Base-by-base conservation (phyloP, 2,113 vertebrate species). In the Heterocephalus glaber region DNA sequence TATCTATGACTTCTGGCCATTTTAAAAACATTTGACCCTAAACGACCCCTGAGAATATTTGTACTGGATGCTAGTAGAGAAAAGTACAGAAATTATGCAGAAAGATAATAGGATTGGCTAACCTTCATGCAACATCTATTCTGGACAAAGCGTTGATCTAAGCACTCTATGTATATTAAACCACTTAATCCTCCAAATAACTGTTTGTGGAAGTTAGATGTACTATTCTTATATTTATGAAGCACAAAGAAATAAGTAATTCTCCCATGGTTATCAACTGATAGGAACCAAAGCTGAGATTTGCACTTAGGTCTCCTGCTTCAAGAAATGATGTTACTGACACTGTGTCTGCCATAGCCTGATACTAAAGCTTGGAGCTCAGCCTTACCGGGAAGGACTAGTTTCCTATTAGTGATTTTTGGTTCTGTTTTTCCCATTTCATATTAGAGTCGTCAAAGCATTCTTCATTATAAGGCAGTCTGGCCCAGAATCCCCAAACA, bases 301-400 rank as follows among this genome's bases (percentile, higher is more conserved):
- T 41, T 41, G 20, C 8, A 11, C 63, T 41, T 1, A 2, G 16
- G 58, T 26, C 20, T 5, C 5, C 3, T 11, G 19, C 33, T 13
- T 70, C 38, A n/a, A 41, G 17, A 41, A 10, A 2, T 52, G 6
- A 20, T 26, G 16, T 9, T 54, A 0, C 19, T 58, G 4, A 10
- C 17, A 24, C 33, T 35, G 0, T 17, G 49, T 13, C n/a, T n/a
- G n/a, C n/a, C 14, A 14, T 7, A 2, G 11, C 5, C 52, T n/a
- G n/a, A 44, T 44, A 8, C 14, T 44, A 13, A 6, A 54, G n/a
- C 7, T 5, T 1, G 70, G 22, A 7, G 19, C 24, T 38, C 89
- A 7, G 72, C 28, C 12, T 33, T 30, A 33, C 33, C 17, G 61
- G 92, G 61, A 94, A 33, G 10, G 77, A 17, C 33, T 35, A 14